Percentiles rank a stretch among this genome's conserved stretches.
Conservation (phyloP, 1,140 invertebrate species). For the Drosophila sturtevanti region DNA sequence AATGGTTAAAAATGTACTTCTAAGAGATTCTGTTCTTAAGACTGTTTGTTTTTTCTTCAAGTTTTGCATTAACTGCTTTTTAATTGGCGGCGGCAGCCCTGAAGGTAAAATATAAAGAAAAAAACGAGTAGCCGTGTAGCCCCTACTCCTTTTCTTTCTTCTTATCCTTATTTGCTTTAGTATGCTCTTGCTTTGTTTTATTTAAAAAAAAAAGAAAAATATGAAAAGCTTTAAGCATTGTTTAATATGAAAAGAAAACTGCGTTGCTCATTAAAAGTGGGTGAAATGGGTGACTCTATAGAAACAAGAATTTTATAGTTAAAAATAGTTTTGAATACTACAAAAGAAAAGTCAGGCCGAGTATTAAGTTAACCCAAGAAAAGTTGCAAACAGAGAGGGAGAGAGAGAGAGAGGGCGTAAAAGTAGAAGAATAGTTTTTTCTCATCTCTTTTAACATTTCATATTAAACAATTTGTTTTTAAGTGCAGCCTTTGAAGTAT, state of each 20-base stretch:
- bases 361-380: constrained; percentile 3
- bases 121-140: not conserved
- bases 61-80: constrained; percentile 39
- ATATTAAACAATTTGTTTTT: constrained; percentile 23
- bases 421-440: constrained; percentile 10
- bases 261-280: constrained; percentile 41
- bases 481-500: constrained; percentile 14
- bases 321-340: not conserved
- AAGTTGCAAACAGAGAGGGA: not conserved
- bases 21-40: not conserved
- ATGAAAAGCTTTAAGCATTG: constrained; percentile 37
- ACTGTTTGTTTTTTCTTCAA: not conserved
- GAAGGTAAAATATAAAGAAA: not conserved
- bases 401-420: not conserved
- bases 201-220: no score
- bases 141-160: not conserved
- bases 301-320: not conserved
- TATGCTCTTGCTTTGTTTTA: constrained; percentile 25
- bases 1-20: not conserved
- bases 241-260: constrained; percentile 19
- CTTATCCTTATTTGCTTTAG: not conserved
- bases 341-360: not conserved
- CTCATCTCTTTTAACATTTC: not conserved
- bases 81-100: constrained; percentile 34
- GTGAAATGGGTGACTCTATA: not conserved